Evolutionary conservation across 2,797 vertebrate species (phyloP), one percentile per base, ranked within the genome.

Genomic region (Alfaro cultratus): DNA sequence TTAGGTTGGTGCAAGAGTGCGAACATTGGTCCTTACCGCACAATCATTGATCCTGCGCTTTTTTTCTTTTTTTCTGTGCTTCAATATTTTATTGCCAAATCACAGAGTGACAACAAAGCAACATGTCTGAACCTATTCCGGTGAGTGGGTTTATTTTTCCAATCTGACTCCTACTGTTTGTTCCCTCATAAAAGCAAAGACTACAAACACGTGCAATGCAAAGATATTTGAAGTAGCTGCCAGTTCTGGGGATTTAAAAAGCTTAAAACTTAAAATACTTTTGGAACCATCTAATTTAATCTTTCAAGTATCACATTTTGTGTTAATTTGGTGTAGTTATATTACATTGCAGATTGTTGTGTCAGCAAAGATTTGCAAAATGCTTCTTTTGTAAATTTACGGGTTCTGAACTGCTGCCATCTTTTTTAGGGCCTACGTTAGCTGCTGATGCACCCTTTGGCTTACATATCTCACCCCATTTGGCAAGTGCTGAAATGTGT

Each of bases 391-490:
- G 84, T 34, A n/a, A 23, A 74, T 26, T 6, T 67, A 41, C 23
- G 31, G 45, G 55, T 76, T 67, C 5, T 86, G 73, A 85, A 78
- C 62, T 80, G 51, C 84, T 83, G 62, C 77, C 74, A 67, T 90
- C 18, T 15, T 80, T 83, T 62, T 45, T 77, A 79, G 41, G n/a
- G 82, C 86, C 82, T 89, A 85, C 81, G 75, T 72, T 82, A 74
- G 72, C 86, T 82, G 75, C 73, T 72, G 79, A 49, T 71, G 77
- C 0, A 81, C 85, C 87, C 92, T 93, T 94, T 93, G 92, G 88
- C 83, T 89, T 80, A 79, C 80, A 82, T 77, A 82, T 53, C 43
- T 84, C 67, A 55, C 74, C 62, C 83, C 73, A 77, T 62, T 79
- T 81, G 31, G 78, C 55, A 43, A 83, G 10, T 31, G 31, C 80